phyloP scores from a whole-genome alignment of 2,113 vertebrate species.

The Nannospalax galili region DNA sequence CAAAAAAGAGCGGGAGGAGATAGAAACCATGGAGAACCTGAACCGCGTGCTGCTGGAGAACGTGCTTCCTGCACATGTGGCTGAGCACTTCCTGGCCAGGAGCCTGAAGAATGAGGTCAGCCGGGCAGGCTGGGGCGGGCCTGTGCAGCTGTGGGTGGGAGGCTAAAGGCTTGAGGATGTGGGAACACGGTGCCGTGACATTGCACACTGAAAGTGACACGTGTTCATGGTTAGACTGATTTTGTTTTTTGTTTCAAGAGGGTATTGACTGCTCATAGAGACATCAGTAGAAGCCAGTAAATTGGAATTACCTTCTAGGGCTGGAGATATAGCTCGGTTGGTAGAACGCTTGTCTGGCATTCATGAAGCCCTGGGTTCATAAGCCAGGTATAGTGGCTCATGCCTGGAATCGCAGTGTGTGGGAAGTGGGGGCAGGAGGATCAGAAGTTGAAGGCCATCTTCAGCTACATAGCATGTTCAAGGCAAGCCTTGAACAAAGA shows the following conservation, averaged over 20 bases:
- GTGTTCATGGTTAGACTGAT: rapidly evolving
- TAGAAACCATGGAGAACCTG: conserved; percentile 99
- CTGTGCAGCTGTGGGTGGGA: not conserved
- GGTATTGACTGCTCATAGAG: rapidly evolving
- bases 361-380: not conserved
- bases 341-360: not conserved
- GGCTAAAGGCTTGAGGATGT: rapidly evolving
- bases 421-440: not conserved
- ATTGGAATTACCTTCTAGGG: too few relatives aligned
- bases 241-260: not conserved
- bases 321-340: not conserved
- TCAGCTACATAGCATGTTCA: not conserved
- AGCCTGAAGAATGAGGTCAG: conserved; percentile 99
- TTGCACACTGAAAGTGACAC: not conserved
- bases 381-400: not conserved
- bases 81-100: conserved; percentile 97
- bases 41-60: conserved; percentile 98
- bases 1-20: conserved; percentile 99
- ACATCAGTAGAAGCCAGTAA: rapidly evolving
- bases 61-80: conserved; percentile 96
- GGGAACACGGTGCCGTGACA: not conserved
- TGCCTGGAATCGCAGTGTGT: not conserved
- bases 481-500: not conserved
- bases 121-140: rapidly evolving
- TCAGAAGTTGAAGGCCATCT: not conserved